phyloP scores from a whole-genome alignment of 2,888 invertebrate species.

The Parnassius orleans region DNA sequence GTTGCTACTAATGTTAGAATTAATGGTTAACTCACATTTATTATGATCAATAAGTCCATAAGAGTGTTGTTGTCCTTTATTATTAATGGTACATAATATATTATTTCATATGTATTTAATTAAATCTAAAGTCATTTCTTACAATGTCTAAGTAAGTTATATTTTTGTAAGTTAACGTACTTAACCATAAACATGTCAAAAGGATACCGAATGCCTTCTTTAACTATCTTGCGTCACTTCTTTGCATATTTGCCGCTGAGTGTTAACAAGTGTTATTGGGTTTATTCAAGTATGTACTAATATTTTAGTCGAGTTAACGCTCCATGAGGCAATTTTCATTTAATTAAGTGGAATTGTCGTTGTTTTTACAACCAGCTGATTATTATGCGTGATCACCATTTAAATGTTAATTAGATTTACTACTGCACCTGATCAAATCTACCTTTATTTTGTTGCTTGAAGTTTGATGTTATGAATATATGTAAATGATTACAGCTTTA shows the following conservation, averaged over 20 bases:
- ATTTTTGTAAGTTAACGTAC: background rate
- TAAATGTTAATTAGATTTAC: conserved; percentile 79
- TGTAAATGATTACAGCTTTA: background rate
- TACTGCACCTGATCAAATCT: conserved; percentile 69
- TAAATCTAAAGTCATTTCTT: too few species aligned
- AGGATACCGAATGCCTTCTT: conserved; percentile 9
- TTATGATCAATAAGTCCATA: too few species aligned
- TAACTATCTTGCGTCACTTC: conserved; percentile 48
- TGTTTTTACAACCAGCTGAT: conserved; percentile 71
- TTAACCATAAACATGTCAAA: conserved; percentile 17
- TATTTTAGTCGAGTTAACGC: conserved; percentile 57
- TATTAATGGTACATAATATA: too few species aligned
- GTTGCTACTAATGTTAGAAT: too few species aligned
- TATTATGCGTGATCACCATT: conserved; percentile 79
- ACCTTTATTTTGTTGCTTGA: conserved; percentile 35
- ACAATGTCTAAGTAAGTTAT: too few species aligned
- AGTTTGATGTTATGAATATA: conserved; percentile 12
- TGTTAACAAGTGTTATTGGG: conserved; percentile 60
- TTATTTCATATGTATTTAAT: too few species aligned
- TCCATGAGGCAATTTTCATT: conserved; percentile 65
- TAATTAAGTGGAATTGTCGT: conserved; percentile 69
- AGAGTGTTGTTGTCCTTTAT: too few species aligned
- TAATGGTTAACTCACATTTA: too few species aligned
- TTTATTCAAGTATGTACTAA: conserved; percentile 48
- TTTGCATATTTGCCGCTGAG: conserved; percentile 34